Evolutionary conservation across 2,888 invertebrate species (phyloP), one percentile per base, ranked within the genome.

Genomic region (Sinelater perroti): DNA sequence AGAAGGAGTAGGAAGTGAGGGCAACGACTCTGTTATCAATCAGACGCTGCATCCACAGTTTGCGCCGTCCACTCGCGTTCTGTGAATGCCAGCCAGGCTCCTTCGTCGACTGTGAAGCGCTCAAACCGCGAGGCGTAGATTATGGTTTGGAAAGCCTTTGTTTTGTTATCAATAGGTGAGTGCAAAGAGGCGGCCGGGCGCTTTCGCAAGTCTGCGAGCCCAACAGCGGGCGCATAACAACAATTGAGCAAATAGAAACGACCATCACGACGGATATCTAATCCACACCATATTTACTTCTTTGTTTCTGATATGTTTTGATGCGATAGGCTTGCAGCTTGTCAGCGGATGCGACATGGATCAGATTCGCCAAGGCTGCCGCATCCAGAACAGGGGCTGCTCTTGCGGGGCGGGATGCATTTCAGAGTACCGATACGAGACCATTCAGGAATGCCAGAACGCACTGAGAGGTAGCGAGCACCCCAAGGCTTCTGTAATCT

Each of bases 391-490:
- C 14, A 78, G 81, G 4, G 75, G 79, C 20, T 90, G 89, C 73
- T 79, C 81, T 2, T 89, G 89, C 69, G 87, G 85, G 7, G 83
- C 79, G 59, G 89, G 88, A 0, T 89, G 89, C 73, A 82, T 80
- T 60, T 81, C 83, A 0, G 88, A 89, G 67, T 89, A 81, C 72
- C 80, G 85, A 70, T 89, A 87, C 72, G 79, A 79, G 40, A 82
- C 78, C 4, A 81, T 83, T 55, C 81, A 84, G 7, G 83, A 83
- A 38, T 90, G 89, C 69, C 79, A 82, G 61, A 82, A 80, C 63
- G 87, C 87, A 1, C 70, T 89, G 30, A 82, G 78, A 83, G 88
- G 89, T 87, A n/a, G n/a, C n/a, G n/a, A n/a, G n/a, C n/a, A 24
- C n/a, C 6, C 26, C 26, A 24, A 24, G 26, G 8, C 6, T 8